These are phyloP conservation scores for Hippoglossus stenolepis DNA, from an alignment of 2,113 vertebrate genomes.

Conservation along the genomic window DNA sequence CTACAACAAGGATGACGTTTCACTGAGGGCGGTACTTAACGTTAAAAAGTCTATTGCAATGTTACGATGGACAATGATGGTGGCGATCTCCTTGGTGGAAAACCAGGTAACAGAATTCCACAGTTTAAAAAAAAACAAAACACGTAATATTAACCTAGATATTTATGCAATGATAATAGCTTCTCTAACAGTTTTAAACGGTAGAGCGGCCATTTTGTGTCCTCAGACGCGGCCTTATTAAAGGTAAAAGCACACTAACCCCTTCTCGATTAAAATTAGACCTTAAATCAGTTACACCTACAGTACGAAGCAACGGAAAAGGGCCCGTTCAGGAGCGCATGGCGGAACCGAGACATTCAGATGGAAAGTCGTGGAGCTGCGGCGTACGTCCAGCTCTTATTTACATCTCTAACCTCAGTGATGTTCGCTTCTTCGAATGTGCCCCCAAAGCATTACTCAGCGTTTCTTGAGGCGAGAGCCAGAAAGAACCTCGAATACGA, in stretches of 20 bases:
- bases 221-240: constrained; percentile 71
- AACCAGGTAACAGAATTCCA: constrained; percentile 28
- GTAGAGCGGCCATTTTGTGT: constrained; percentile 66
- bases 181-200: constrained; percentile 78
- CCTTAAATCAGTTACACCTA: constrained; percentile 74
- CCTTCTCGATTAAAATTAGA: constrained; percentile 59
- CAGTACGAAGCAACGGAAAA: constrained; percentile 69
- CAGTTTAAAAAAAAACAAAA: constrained; percentile 14
- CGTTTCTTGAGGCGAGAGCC: constrained; percentile 55
- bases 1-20: constrained; percentile 27
- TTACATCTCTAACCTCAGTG: constrained; percentile 62
- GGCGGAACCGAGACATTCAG: constrained; percentile 67
- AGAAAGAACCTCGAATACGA: constrained; percentile 31
- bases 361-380: constrained; percentile 52
- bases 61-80: constrained; percentile 24
- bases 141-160: constrained; percentile 48
- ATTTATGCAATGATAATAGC: constrained; percentile 62
- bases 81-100: constrained; percentile 34
- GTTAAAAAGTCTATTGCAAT: constrained; percentile 43
- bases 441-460: constrained; percentile 45
- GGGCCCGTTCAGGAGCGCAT: constrained; percentile 52
- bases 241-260: constrained; percentile 77
- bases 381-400: constrained; percentile 56
- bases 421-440: constrained; percentile 12
- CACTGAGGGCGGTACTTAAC: constrained; percentile 38